These are phyloP conservation scores for Tenthredo notha DNA, from an alignment of 2,888 invertebrate species.

Conservation along the genomic window DNA sequence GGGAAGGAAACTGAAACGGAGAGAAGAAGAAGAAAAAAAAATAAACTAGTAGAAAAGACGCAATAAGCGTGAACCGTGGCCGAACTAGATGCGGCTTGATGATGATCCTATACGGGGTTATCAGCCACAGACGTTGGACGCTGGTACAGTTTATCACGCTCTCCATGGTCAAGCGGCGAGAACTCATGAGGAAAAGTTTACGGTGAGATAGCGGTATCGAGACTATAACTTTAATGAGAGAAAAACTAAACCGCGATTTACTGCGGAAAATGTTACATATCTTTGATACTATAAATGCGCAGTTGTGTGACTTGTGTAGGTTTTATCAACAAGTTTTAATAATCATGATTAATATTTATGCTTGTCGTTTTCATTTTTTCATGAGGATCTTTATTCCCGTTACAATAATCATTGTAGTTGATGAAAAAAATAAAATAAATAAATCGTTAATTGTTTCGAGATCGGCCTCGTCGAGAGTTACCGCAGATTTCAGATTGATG, in stretches of 20 bases:
- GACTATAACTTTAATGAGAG: not conserved
- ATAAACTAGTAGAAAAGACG: not conserved
- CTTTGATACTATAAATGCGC: not conserved
- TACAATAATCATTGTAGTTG: not conserved
- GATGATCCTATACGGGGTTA: conserved; percentile 42
- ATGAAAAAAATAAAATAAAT: not conserved
- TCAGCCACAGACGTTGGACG: conserved; percentile 47
- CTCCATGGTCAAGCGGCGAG: conserved; percentile 22
- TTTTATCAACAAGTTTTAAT: not conserved
- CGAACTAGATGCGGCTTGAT: conserved; percentile 29
- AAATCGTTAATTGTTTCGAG: not conserved
- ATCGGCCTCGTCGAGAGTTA: not conserved
- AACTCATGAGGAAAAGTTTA: conserved; percentile 41
- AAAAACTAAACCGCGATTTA: conserved; percentile 4
- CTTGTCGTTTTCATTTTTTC: not conserved
- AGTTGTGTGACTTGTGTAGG: not conserved
- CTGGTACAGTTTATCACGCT: conserved; percentile 23
- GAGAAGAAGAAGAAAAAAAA: not conserved
- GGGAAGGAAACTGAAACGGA: not conserved
- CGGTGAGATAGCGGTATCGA: conserved; percentile 35
- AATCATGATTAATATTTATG: not conserved
- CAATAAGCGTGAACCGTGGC: conserved; percentile 19
- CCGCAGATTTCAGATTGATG: not conserved
- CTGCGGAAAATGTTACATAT: not conserved
- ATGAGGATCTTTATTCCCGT: not conserved